Evolutionary conservation across 2,113 vertebrate species (phyloP).

Genomic region (Chitala chitala): DNA sequence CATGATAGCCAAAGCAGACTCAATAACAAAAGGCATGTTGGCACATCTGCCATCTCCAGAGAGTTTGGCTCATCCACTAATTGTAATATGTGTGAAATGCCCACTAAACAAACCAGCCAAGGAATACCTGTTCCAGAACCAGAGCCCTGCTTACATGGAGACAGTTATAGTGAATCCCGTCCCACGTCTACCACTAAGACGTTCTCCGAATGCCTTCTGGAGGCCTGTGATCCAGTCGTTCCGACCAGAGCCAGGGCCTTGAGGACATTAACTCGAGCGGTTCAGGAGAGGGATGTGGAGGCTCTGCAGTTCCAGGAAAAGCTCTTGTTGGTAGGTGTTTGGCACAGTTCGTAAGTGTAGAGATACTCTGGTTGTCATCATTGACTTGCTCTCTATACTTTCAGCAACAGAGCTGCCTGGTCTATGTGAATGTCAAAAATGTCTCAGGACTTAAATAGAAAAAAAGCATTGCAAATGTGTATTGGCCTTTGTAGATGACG

Average conservation of each 20-base stretch:
- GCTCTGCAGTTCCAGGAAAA: constrained; percentile 66
- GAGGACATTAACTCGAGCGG: constrained; percentile 60
- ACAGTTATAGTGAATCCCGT: not conserved
- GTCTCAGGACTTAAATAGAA: too few species aligned
- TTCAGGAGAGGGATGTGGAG: constrained; percentile 53
- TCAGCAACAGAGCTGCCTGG: too few species aligned
- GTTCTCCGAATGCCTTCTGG: constrained; percentile 61
- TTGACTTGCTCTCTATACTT: too few species aligned
- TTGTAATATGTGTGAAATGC: not conserved
- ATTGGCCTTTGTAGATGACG: not conserved
- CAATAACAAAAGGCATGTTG: not conserved
- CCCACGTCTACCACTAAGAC: constrained; percentile 5
- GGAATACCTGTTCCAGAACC: not conserved
- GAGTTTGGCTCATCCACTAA: not conserved
- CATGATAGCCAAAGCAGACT: not conserved
- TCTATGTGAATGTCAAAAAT: too few species aligned
- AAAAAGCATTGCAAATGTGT: not conserved
- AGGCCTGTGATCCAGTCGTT: constrained; percentile 77
- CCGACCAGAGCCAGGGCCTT: constrained; percentile 72
- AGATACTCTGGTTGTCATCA: not conserved
- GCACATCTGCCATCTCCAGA: not conserved
- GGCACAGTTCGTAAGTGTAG: not conserved
- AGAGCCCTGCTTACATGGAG: not conserved
- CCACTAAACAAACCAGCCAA: not conserved
- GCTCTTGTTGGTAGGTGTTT: constrained; percentile 68